Conservation (phyloP, 2,113 vertebrate genomes). For the Paramormyrops kingsleyae region DNA sequence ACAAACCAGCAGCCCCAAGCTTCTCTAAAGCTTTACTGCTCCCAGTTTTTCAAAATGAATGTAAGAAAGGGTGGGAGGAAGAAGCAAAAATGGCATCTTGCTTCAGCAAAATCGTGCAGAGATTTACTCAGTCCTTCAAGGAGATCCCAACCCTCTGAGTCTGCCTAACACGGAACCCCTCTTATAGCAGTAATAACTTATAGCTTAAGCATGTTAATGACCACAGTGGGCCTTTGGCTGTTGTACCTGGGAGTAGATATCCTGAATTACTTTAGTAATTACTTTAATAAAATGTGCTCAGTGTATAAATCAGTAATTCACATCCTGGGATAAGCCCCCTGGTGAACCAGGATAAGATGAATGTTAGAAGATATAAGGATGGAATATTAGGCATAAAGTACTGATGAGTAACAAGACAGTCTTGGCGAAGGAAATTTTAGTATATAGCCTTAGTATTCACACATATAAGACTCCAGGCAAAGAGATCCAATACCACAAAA, state of each 20-base stretch:
- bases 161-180: background rate
- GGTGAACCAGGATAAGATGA: background rate
- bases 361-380: background rate
- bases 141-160: background rate
- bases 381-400: background rate
- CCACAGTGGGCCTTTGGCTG: background rate
- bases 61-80: background rate
- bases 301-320: background rate
- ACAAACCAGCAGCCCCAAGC: background rate
- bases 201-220: background rate
- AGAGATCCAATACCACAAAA: background rate
- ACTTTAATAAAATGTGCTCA: background rate
- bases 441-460: background rate
- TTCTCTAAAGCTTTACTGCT: background rate
- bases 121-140: background rate
- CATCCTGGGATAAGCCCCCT: background rate
- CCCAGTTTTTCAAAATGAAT: background rate
- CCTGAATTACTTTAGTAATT: background rate
- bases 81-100: background rate
- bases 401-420: background rate
- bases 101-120: background rate
- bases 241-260: background rate
- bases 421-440: background rate
- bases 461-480: background rate
- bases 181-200: background rate